Conservation (phyloP, 2,888 invertebrate species). For the Graphium colonna region DNA sequence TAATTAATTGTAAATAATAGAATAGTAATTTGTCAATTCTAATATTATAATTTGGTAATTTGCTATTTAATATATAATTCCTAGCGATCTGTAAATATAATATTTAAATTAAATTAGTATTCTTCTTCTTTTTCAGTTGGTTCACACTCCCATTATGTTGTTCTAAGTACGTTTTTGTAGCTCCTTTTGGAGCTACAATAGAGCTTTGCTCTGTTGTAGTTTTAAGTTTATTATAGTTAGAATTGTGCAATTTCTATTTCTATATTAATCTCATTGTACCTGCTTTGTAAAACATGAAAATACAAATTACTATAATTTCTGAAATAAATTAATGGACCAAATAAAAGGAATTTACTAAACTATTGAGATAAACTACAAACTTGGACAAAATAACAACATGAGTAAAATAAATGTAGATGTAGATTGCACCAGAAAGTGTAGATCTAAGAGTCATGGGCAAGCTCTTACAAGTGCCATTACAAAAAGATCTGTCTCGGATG, state of each 20-base stretch:
- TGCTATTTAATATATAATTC: background rate
- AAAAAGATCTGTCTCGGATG: conserved; percentile 80
- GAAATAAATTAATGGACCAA: background rate
- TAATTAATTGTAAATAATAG: no score
- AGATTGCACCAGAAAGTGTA: conserved; percentile 81
- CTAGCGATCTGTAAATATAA: no score
- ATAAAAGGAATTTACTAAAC: conserved; percentile 1
- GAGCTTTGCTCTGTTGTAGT: conserved; percentile 45
- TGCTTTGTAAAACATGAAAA: conserved; percentile 14
- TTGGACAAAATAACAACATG: conserved; percentile 44
- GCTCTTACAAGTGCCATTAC: conserved; percentile 83
- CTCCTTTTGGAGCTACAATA: conserved; percentile 51
- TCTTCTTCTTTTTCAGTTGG: conserved; percentile 52
- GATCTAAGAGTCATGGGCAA: conserved; percentile 78
- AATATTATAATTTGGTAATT: no score
- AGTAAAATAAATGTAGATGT: conserved; percentile 61
- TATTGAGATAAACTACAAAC: background rate
- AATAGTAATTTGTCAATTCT: no score
- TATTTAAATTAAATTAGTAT: no score
- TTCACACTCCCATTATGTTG: conserved; percentile 50
- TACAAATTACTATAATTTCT: background rate
- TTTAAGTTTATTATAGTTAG: conserved; percentile 8
- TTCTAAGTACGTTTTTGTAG: conserved; percentile 46
- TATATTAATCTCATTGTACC: conserved; percentile 25
- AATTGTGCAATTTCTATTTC: conserved; percentile 24